These are phyloP conservation scores for Acromyrmex echinatior DNA, from an alignment of 1,140 invertebrate genomes.

Conservation along the genomic window DNA sequence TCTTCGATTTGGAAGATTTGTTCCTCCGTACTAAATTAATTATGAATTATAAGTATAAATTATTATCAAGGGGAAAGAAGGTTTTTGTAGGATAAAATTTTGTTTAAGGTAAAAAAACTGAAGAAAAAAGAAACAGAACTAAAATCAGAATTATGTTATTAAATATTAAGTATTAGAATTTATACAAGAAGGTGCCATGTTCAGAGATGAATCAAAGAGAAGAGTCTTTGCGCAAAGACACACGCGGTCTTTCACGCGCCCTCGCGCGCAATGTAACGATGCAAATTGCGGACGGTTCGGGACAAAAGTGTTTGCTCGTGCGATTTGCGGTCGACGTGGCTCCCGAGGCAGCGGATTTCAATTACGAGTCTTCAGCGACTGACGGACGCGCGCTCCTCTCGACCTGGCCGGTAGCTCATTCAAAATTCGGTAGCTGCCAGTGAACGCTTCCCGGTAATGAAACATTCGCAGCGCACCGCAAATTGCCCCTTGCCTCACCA, in stretches of 20 bases:
- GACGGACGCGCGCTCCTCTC: slow-evolving; percentile 62
- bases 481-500: slow-evolving; percentile 81
- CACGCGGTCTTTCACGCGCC: slow-evolving; percentile 12
- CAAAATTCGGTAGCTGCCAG: slow-evolving; percentile 86
- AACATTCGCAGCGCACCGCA: slow-evolving; percentile 86
- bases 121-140: not conserved
- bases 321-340: slow-evolving; percentile 84
- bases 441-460: slow-evolving; percentile 84
- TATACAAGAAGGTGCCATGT: not conserved
- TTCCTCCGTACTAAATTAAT: slow-evolving; percentile 20
- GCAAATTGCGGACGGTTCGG: slow-evolving; percentile 82
- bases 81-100: not conserved
- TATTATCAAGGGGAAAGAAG: slow-evolving; percentile 1
- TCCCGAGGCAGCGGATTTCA: slow-evolving; percentile 84
- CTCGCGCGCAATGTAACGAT: slow-evolving; percentile 74
- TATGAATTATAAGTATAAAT: not conserved
- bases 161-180: not conserved
- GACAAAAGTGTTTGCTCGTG: slow-evolving; percentile 85
- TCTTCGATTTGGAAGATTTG: slow-evolving; percentile 13
- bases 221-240: slow-evolving; percentile 1
- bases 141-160: not conserved
- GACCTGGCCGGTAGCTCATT: slow-evolving; percentile 83
- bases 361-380: slow-evolving; percentile 82
- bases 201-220: not conserved
- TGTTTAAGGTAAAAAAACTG: not conserved